These are phyloP conservation scores for Prorops nasuta DNA, from an alignment of 1,140 invertebrate species.

Conservation along the genomic window DNA sequence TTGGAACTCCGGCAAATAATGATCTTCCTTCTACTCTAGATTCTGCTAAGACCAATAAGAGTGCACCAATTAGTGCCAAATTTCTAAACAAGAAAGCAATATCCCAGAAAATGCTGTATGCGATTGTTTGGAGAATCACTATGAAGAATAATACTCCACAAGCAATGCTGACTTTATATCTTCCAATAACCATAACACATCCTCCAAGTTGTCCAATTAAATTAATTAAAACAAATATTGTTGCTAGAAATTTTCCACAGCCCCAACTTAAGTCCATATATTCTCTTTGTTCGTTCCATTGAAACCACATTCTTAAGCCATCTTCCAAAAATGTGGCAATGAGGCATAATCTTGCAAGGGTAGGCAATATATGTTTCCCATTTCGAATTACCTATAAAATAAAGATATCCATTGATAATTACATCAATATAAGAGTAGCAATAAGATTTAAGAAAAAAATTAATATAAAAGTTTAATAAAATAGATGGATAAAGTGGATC, in stretches of 20 bases:
- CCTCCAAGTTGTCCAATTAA: slow-evolving; percentile 93
- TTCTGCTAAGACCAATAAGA: slow-evolving; percentile 93
- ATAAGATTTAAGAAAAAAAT: not conserved
- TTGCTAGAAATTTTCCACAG: slow-evolving; percentile 92
- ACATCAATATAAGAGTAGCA: not conserved
- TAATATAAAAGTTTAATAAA: not conserved
- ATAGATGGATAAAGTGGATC: not conserved
- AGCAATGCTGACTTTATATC: slow-evolving; percentile 91
- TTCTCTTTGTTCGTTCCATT: slow-evolving; percentile 97
- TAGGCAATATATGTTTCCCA: slow-evolving; percentile 92
- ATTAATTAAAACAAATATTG: slow-evolving; percentile 91
- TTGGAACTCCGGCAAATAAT: slow-evolving; percentile 97
- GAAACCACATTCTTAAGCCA: slow-evolving; percentile 98
- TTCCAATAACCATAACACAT: slow-evolving; percentile 91
- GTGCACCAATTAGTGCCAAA: slow-evolving; percentile 91
- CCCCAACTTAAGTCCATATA: slow-evolving; percentile 98
- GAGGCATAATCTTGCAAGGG: slow-evolving; percentile 92
- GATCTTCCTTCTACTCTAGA: slow-evolving; percentile 87
- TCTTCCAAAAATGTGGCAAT: slow-evolving; percentile 99
- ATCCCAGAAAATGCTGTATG: slow-evolving; percentile 98
- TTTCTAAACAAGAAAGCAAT: slow-evolving; percentile 95
- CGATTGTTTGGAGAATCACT: slow-evolving; percentile 92
- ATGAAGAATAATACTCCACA: slow-evolving; percentile 95
- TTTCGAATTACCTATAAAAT: slow-evolving; percentile 80
- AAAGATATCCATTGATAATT: slow-evolving; percentile 20